phyloP scores from a whole-genome alignment of 2,113 vertebrate species.

The Rynchops niger region DNA sequence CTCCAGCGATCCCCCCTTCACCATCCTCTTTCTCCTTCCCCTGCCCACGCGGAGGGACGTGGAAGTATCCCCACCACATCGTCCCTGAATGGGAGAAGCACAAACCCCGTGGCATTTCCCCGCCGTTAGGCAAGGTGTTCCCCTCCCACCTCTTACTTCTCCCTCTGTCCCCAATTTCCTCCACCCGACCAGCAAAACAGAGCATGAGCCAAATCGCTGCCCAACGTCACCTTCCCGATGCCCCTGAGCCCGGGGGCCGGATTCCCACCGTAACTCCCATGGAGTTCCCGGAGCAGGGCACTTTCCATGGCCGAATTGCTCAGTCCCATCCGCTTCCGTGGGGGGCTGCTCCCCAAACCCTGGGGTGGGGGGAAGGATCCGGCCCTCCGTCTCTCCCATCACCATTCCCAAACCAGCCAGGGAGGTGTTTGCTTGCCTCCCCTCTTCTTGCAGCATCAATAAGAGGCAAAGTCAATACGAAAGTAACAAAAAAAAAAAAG shows the following conservation, averaged over 20 bases:
- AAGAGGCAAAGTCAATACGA: neutral
- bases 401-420: neutral
- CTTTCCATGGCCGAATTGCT: fast-evolving
- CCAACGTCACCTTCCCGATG: fast-evolving
- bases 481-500: neutral
- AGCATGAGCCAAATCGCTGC: neutral
- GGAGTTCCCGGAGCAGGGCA: neutral
- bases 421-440: neutral
- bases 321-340: neutral
- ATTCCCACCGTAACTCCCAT: neutral
- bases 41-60: neutral
- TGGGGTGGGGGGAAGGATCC: neutral
- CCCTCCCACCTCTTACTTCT: neutral
- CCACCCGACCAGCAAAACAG: neutral
- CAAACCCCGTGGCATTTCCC: neutral
- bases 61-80: neutral
- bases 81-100: neutral
- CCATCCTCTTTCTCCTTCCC: neutral
- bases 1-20: neutral
- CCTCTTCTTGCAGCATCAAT: neutral
- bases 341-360: neutral
- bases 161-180: neutral
- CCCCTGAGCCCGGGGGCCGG: neutral
- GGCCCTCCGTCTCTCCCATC: neutral
- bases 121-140: fast-evolving